Conservation (phyloP, 2,113 vertebrate genomes). For the Melospiza melodia region DNA sequence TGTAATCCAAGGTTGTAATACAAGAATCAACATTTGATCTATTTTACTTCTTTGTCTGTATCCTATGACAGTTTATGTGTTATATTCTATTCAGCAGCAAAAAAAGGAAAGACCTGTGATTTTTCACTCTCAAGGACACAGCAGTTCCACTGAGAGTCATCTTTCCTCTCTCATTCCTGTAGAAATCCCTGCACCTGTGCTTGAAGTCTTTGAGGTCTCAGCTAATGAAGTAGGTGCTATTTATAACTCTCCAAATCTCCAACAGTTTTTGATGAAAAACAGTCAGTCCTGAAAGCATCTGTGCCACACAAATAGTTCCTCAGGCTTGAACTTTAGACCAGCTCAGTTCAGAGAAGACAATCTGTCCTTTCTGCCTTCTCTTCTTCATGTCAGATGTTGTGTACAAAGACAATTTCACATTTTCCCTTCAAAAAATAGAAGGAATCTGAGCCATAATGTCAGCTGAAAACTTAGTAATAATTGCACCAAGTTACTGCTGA, state of each 20-base stretch:
- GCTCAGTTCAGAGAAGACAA: neutral
- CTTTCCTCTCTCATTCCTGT: conserved; percentile 21
- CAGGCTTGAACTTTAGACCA: conserved; percentile 13
- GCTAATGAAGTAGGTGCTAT: conserved; percentile 55
- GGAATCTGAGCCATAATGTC: neutral
- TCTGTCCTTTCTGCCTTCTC: neutral
- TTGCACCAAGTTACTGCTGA: neutral
- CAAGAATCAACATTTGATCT: neutral
- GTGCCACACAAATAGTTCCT: conserved; percentile 10
- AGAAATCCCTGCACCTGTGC: conserved; percentile 59
- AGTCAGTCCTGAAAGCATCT: conserved; percentile 48
- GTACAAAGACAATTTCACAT: neutral
- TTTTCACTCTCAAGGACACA: conserved; percentile 54
- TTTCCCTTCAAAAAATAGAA: neutral
- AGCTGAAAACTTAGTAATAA: neutral
- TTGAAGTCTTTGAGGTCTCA: conserved; percentile 8
- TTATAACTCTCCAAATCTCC: conserved; percentile 59
- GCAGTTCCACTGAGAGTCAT: conserved; percentile 1
- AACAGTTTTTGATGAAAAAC: conserved; percentile 54
- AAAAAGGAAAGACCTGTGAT: neutral
- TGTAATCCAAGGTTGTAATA: neutral
- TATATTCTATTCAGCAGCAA: neutral
- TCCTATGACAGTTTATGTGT: neutral
- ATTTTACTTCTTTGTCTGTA: neutral
- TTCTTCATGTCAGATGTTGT: neutral